Evolutionary conservation across 35 echinoderm and acorn worm species (phyloP), one percentile per base, ranked within the genome.

Genomic region (Lytechinus variegatus): DNA sequence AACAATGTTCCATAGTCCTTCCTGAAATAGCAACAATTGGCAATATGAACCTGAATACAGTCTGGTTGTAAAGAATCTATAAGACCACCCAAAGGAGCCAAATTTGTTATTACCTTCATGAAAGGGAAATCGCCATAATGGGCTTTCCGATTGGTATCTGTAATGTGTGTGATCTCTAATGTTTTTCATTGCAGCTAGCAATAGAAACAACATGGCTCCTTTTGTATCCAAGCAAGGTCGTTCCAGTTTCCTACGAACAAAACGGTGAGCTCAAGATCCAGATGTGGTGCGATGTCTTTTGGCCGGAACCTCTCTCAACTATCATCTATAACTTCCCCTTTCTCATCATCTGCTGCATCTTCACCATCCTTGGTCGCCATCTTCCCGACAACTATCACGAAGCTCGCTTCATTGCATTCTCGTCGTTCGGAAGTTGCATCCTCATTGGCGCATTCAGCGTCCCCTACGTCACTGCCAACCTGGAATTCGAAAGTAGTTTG

Each of bases 331-430:
- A 96, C 71, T n/a, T 87, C 13, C 53, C 95, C 27, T 95, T 98
- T n/a, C 87, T 98, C 0, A 21, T 96, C 10, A 33, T 98, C 56
- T 94, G 94, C 54, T 95, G 95, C 66, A 71, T 95, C 21, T 96
- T 98, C 72, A 97, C 94, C 55, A 92, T 97, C 29, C 93, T 98
- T 12, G 97, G 96, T 13, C 95, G 96, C 9, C 94, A 95, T 6
- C 94, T 98, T 10, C 97, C 97, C 1, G 97, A 98, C 94, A 98
- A 98, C 71, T 95, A 97, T 89, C 95, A 98, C 94, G 97, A 98
- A 91, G 94, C 95, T 60, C 96, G 96, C 10, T 96, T 95, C 12
- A 52, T 93, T 7, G 90, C 95, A 4, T 98, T 98, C 58, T 94
- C 96, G 33, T 86, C 95, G 16, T 96, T 96, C 54, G 97, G 97